Base-by-base conservation (phyloP, 2,888 invertebrate genomes). In the Drosophila setosimentum region DNA sequence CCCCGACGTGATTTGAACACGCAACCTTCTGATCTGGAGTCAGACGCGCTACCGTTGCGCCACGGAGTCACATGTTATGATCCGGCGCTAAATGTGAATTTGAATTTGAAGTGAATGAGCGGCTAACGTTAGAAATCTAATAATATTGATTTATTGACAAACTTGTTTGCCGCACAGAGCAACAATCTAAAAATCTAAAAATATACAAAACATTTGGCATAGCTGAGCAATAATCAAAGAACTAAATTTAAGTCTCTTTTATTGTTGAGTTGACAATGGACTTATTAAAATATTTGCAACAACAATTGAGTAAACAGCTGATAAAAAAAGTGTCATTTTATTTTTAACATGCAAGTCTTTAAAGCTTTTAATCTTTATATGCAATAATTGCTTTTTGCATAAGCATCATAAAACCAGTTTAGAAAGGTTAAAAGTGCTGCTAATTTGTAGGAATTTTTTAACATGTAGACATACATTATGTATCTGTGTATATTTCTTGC, bases 21-120 rank as follows among this genome's bases (percentile, higher is more conserved):
- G 78, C 78, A 78, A 77, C 78, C 78, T 78, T 78, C 78, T 78
- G 80, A 78, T 78, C 78, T 78, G 78, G 78, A 78, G 78, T 78
- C 78, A 78, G 78, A 78, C 78, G 78, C 78, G 78, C 78, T 78
- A 78, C 78, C 78, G 78, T 78, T 78, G 78, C 78, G 78, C 78
- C 78, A 78, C 78, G 78, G 78, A 78, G 78, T 78, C 78, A 73
- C 65, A 45, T 77, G 73, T 13, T 35, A 37, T 64, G 63, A 65
- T 55, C 67, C n/a, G 42, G 35, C 48, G 59, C 29, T 40, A 65
- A 80, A 24, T 76, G 59, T 27, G 3, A 18, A 45, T 30, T 68
- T 40, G 3, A 13, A 40, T 30, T 68, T 72, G 37, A 59, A 24
- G n/a, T 18, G 29, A 32, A 5, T 32, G 24, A 10, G 21, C 30